Evolutionary conservation across 1,140 invertebrate species (phyloP).

Genomic region (Panagrolaimus sp.): DNA sequence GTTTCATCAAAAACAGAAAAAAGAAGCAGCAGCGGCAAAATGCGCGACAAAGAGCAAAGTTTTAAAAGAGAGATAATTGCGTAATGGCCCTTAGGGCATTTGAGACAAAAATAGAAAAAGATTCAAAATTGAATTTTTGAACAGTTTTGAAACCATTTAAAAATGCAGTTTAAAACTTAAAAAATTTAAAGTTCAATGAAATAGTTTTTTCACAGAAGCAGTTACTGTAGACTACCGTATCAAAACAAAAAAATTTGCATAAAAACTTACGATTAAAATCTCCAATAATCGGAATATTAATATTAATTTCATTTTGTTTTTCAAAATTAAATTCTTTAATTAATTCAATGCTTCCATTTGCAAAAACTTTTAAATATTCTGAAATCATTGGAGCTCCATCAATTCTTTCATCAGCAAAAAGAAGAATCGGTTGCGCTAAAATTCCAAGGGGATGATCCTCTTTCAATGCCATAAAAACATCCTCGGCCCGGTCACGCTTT

Average conservation of each 20-base stretch:
- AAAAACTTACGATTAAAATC: constrained; percentile 21
- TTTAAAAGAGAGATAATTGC: constrained; percentile 9
- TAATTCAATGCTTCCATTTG: constrained; percentile 37
- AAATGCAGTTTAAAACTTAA: background rate
- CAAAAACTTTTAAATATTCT: background rate
- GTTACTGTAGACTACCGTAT: background rate
- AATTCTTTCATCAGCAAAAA: constrained; percentile 6
- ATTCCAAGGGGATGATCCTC: constrained; percentile 40
- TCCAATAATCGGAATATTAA: constrained; percentile 28
- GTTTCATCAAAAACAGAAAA: too few species aligned
- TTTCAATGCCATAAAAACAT: constrained; percentile 23
- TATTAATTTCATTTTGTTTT: constrained; percentile 2
- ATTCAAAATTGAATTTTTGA: background rate
- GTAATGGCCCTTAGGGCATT: constrained; percentile 10
- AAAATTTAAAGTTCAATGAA: too few species aligned
- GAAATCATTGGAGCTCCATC: background rate
- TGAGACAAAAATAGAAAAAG: background rate
- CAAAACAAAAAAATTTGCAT: constrained; percentile 15
- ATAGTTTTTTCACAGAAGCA: constrained; percentile 18
- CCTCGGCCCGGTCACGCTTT: constrained; percentile 23
- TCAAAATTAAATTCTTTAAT: constrained; percentile 38
- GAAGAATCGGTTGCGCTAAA: background rate
- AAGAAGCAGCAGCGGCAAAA: too few species aligned
- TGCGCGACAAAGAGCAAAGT: background rate
- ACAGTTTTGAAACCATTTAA: background rate